Evolutionary conservation across 2,888 invertebrate species (phyloP), one percentile per base, ranked within the genome.

Genomic region (Hemicrepidius hirtus): DNA sequence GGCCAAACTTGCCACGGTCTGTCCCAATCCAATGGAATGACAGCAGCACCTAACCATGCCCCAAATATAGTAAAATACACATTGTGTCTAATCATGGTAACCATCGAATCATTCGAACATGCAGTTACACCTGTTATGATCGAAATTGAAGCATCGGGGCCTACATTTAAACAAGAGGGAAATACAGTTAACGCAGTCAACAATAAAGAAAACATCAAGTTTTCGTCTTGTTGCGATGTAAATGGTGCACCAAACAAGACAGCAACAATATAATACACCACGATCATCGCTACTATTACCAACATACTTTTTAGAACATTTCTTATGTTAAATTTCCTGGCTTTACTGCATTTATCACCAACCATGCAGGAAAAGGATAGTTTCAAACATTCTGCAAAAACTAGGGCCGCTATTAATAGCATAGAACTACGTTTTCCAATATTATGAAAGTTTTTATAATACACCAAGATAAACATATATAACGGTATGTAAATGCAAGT

Each of bases 21-120:
- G 85, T 96, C 94, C 97, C 97, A 97, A 84, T 97, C 97, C 35
- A 97, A 87, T 0, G 97, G 97, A 76, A 97, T 94, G 0, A 94
- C 93, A 68, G 94, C 89, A 2, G 95, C 95, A 5, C 96, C 95
- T 0, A 94, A 81, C 96, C 96, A 97, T 4, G 95, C 91, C 2
- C 96, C 96, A 35, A 94, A 84, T 10, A 95, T 83, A 0, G 92
- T 90, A 66, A 89, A 81, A 68, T 90, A 81, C 4, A 91, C 87
- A 79, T 89, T 90, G 44, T 88, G 87, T 66, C 91, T 88, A 57
- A 92, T 85, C 86, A 91, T 90, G 59, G 90, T 89, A 46, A 87
- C 84, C 7, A 90, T 82, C 7, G 89, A 88, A 75, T 90, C 88
- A 18, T 87, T 88, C 6, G 88, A 85, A 76, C 87, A 87, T 35